Base-by-base conservation (phyloP, 1,140 invertebrate genomes). In the Zaprionus gabonicus region DNA sequence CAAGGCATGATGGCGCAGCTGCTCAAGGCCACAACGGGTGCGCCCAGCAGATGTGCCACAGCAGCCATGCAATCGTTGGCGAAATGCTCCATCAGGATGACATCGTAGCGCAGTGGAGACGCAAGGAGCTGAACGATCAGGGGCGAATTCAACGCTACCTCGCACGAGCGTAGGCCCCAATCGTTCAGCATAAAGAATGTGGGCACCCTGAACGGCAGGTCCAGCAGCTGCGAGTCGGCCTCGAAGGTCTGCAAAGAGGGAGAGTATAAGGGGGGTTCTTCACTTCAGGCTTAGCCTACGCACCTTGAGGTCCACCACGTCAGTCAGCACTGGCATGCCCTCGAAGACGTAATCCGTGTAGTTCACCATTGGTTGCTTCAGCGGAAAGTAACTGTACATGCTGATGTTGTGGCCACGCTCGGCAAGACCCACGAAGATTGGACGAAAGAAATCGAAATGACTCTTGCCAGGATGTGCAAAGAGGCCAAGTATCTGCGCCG, bases 401-500 rank as follows among this genome's bases (percentile, higher is more conserved):
- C 95, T 96, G 1, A 97, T 15, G 6, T 96, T 92, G 76, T 96
- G 95, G 0, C 95, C 95, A 23, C 94, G 93, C 13, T 91, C 82
- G 0, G 94, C 94, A 31, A 97, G 81, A 46, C 93, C 94, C 27
- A 93, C 85, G 0, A 96, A 82, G 2, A 96, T 88, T 0, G 95
- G 95, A n/a, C 95, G 93, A 81, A 95, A 95, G 7, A 96, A 94
- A 73, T 94, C 93, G 67, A 96, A 95, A 72, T 97, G 96, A 81
- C 96, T 96, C 73, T 94, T 95, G 1, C 95, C 95, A 0, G 93
- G 93, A 87, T 96, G 94, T 0, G 94, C 93, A 75, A 96, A 95
- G 0, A 96, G 77, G 1, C 93, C 95, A 1, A 96, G 91, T 67
- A 96, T 86, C 36, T 91, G 74, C 1, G 80, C 80, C 15, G 79